These are phyloP conservation scores for Peromyscus nudipes DNA, from an alignment of 2,797 vertebrate species.

Conservation along the genomic window DNA sequence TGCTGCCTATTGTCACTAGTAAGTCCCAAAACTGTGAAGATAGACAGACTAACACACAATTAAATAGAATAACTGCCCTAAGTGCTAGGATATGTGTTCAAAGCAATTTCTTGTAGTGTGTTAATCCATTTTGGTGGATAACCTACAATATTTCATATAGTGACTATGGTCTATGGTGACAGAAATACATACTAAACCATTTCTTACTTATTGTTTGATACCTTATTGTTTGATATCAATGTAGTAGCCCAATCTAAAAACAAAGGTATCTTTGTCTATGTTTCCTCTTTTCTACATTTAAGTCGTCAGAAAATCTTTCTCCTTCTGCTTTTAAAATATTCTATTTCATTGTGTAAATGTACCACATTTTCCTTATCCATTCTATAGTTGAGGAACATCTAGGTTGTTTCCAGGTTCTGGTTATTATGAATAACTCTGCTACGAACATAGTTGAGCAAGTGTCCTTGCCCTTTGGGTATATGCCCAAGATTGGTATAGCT, in stretches of 20 bases:
- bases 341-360: too few species aligned
- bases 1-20: neutral
- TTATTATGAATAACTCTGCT: too few species aligned
- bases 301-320: neutral
- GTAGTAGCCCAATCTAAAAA: neutral
- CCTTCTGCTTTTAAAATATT: neutral
- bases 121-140: neutral
- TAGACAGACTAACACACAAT: neutral
- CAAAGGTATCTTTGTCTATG: neutral
- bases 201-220: neutral
- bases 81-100: neutral
- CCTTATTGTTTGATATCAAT: neutral
- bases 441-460: too few species aligned
- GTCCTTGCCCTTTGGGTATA: too few species aligned
- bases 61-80: neutral
- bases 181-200: neutral
- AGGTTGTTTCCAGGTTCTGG: too few species aligned
- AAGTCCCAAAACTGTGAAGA: neutral
- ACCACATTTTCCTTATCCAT: too few species aligned
- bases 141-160: neutral
- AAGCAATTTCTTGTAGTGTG: neutral
- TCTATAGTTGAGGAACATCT: too few species aligned
- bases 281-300: neutral
- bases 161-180: neutral
- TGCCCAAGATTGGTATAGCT: too few species aligned